phyloP scores from a whole-genome alignment of 2,113 vertebrate species.

The Tichodroma muraria region DNA sequence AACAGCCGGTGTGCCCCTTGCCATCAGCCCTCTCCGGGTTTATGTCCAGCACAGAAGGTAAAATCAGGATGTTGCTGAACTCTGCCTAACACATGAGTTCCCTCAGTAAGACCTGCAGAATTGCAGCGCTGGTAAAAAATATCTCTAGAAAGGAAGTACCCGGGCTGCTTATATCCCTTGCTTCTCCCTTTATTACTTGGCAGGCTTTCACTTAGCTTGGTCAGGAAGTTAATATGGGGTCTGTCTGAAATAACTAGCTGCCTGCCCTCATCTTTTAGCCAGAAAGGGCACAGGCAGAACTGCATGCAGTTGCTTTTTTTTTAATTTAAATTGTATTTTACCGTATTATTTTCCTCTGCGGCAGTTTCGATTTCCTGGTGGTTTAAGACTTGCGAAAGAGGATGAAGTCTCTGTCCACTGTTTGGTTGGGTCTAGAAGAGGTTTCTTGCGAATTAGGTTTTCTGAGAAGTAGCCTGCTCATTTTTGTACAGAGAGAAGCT shows the following conservation, averaged over 20 bases:
- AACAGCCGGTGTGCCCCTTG: neutral
- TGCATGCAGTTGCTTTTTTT: neutral
- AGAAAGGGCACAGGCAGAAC: neutral
- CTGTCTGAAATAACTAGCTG: neutral
- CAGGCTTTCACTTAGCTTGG: conserved; percentile 3
- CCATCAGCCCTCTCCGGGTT: neutral
- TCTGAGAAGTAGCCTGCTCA: neutral
- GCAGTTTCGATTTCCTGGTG: neutral
- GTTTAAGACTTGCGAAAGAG: neutral
- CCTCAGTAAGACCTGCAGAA: neutral
- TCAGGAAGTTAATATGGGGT: neutral
- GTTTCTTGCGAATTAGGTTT: neutral
- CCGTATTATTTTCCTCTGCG: neutral
- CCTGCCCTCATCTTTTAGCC: neutral
- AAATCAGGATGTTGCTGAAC: neutral
- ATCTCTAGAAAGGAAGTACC: conserved; percentile 20
- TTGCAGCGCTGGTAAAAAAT: neutral
- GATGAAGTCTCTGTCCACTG: neutral
- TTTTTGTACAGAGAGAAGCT: neutral
- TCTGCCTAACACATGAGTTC: neutral
- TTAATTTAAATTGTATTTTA: neutral
- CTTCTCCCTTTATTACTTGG: neutral
- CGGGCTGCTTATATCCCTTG: neutral
- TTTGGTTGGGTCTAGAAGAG: neutral
- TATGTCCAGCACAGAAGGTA: neutral